Base-by-base conservation (phyloP, 2,888 invertebrate species). In the Cosmia trapezina region DNA sequence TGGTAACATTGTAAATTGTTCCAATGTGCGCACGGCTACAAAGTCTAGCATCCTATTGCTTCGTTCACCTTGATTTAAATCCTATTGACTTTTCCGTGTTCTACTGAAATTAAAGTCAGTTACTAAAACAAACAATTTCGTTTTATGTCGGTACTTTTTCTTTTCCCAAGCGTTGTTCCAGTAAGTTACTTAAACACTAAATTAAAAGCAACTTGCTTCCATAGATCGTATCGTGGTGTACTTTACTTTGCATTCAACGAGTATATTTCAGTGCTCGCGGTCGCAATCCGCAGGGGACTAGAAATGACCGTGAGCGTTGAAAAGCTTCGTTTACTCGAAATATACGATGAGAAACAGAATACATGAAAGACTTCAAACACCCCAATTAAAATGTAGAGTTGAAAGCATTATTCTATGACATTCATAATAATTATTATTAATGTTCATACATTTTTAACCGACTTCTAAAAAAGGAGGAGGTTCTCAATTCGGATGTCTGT, bases 181-280 rank as follows among this genome's bases (percentile, higher is more conserved):
- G 76, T 74, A 71, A 71, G 47, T 61, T 61, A 51, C 61, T 51
- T 54, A 68, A 60, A 49, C 49, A 74, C 45, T 75, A 64, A 78
- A 80, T 78, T 80, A 78, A 74, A 78, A 68, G 60, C 33, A 68
- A 56, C 75, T 64, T 22, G 59, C 68, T 80, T 56, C 37, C 41
- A 56, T 22, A 57, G 75, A 78, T 80, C 4, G 51, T 75, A 75
- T 75, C 80, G 75, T 19, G 37, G 45, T 56, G 66, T 59, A 59
- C 61, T 74, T 80, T 64, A 80, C 54, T 78, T 74, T 75, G 68
- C 78, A 65, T 80, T 80, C 45, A 5, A 47, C 8, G 60, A 69
- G 64, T 28, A 80, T 65, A 80, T 80, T 80, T 61, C 60, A 80
- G 68, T 33, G 66, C 41, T 8, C 14, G 57, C 47, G 47, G 56